phyloP scores from a whole-genome alignment of 2,888 invertebrate species.

The Calameuta idolon region DNA sequence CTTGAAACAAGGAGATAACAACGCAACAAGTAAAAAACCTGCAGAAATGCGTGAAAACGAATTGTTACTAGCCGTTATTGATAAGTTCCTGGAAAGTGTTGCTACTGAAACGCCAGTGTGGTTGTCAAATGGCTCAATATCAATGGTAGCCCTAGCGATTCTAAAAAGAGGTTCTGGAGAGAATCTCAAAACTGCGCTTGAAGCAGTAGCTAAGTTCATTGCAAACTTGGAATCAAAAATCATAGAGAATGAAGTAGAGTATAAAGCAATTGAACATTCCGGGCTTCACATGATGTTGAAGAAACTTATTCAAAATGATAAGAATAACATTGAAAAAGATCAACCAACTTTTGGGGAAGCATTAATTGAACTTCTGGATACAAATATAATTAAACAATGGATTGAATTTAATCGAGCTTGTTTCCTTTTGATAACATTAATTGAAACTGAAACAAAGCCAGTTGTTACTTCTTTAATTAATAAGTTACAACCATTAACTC shows the following conservation, averaged over 20 bases:
- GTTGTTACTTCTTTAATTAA: slow-evolving; percentile 68
- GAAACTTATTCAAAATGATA: slow-evolving; percentile 78
- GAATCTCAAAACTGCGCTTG: slow-evolving; percentile 66
- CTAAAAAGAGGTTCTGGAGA: slow-evolving; percentile 73
- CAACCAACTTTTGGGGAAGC: slow-evolving; percentile 72
- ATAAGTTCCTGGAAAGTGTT: slow-evolving; percentile 71
- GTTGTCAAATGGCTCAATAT: slow-evolving; percentile 76
- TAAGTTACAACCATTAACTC: slow-evolving; percentile 68
- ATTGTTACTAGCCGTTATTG: slow-evolving; percentile 76
- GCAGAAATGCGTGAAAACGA: slow-evolving; percentile 76
- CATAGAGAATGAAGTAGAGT: slow-evolving; percentile 60
- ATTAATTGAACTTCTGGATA: slow-evolving; percentile 69
- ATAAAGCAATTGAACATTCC: slow-evolving; percentile 75
- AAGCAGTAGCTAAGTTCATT: slow-evolving; percentile 67
- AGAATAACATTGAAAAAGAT: slow-evolving; percentile 64
- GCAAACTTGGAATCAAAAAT: slow-evolving; percentile 71
- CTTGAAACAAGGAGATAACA: slow-evolving; percentile 80
- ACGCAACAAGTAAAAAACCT: slow-evolving; percentile 81
- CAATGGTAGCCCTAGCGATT: slow-evolving; percentile 78
- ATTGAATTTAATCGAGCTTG: slow-evolving; percentile 80
- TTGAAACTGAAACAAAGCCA: slow-evolving; percentile 72
- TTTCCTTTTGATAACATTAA: slow-evolving; percentile 77
- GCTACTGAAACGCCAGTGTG: slow-evolving; percentile 74
- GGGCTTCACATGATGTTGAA: slow-evolving; percentile 83
- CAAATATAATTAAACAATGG: slow-evolving; percentile 74